Conservation (phyloP, 2,888 invertebrate genomes). For the Zygogramma bicolorata region DNA sequence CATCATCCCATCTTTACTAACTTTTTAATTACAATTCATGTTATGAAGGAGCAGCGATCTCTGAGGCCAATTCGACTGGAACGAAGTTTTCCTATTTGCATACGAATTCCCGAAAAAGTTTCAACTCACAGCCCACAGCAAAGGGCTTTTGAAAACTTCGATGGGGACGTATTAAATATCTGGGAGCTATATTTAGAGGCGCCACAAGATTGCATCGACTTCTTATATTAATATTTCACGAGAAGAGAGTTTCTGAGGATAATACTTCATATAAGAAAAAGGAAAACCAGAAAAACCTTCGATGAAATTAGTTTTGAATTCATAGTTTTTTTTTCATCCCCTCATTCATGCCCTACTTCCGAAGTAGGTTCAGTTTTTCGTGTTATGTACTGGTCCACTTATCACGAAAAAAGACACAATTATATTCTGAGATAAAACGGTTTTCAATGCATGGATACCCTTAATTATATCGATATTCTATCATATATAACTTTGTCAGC, state of each 20-base stretch:
- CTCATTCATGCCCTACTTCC: too few species aligned
- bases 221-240: background rate
- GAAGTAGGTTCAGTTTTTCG: too few species aligned
- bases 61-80: background rate
- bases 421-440: too few species aligned
- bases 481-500: too few species aligned
- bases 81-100: constrained; percentile 22
- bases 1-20: background rate
- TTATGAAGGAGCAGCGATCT: background rate
- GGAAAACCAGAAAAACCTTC: too few species aligned
- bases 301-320: too few species aligned
- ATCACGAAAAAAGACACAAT: too few species aligned
- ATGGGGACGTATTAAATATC: background rate
- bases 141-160: constrained; percentile 3
- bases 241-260: background rate
- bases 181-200: background rate
- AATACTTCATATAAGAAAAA: too few species aligned
- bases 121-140: background rate
- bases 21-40: constrained; percentile 13
- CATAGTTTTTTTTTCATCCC: too few species aligned
- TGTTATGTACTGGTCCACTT: too few species aligned
- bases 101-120: constrained; percentile 11
- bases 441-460: too few species aligned
- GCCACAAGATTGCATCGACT: background rate
- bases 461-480: too few species aligned